Evolutionary conservation across 2,888 invertebrate genomes (phyloP).

Genomic region (Zaprionus bogoriensis): DNA sequence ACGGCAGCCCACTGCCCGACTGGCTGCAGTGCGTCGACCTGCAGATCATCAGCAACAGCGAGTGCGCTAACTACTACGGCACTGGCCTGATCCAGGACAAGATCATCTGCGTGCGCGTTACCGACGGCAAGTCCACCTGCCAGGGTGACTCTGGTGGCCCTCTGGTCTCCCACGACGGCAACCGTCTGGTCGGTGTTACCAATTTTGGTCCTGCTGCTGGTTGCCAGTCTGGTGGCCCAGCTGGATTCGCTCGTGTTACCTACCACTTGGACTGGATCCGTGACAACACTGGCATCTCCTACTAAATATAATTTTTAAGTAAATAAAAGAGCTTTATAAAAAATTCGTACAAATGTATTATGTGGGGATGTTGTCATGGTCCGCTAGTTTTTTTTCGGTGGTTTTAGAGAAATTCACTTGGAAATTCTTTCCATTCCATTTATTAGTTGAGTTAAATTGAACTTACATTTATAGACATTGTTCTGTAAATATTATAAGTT

Average conservation of each 20-base stretch:
- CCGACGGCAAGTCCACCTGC: slow-evolving; percentile 75
- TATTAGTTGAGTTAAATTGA: too few relatives aligned
- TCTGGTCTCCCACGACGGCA: slow-evolving; percentile 48
- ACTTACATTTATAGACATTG: too few relatives aligned
- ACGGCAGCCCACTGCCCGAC: slow-evolving; percentile 47
- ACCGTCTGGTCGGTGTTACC: slow-evolving; percentile 52
- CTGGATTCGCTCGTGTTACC: slow-evolving; percentile 55
- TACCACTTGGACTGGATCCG: slow-evolving; percentile 62
- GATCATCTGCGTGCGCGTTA: slow-evolving; percentile 56
- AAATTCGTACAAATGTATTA: too few relatives aligned
- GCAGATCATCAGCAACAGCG: slow-evolving; percentile 76
- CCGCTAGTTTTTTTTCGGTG: too few relatives aligned
- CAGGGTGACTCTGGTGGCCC: slow-evolving; percentile 80
- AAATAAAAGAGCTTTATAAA: neutral
- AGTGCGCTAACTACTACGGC: slow-evolving; percentile 81
- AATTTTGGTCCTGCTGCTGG: slow-evolving; percentile 51
- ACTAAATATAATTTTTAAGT: slow-evolving; percentile 13
- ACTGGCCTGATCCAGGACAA: slow-evolving; percentile 38
- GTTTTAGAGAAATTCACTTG: too few relatives aligned
- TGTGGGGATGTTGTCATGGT: too few relatives aligned
- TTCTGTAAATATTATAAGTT: too few relatives aligned
- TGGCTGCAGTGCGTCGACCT: slow-evolving; percentile 79
- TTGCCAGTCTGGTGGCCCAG: slow-evolving; percentile 46
- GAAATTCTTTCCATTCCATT: too few relatives aligned
- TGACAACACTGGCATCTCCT: slow-evolving; percentile 53